Evolutionary conservation across 2,888 invertebrate species (phyloP), one percentile per base, ranked within the genome.

Genomic region (Cantharis flavilabris): DNA sequence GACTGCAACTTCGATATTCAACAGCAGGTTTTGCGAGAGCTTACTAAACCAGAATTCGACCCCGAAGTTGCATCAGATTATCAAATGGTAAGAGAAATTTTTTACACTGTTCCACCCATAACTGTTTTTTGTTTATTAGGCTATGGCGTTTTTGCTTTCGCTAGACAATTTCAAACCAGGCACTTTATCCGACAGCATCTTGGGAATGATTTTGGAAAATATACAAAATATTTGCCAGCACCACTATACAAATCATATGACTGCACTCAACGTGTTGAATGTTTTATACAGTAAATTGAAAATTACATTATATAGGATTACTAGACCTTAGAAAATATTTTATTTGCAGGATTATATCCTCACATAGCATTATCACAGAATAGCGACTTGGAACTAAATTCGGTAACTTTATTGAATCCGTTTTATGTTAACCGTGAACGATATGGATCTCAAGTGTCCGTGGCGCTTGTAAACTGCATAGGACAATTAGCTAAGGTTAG

Each of bases 401-500:
- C 82, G 33, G 80, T 86, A 62, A 76, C 70, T n/a, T 75, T 86
- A 69, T 75, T 86, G 62, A 74, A 82, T 75, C 83, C 84, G 3
- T 87, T 88, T 83, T 87, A 84, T 79, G 67, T 80, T 10, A 77
- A 83, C 62, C 79, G 80, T 49, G 30, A 77, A 11, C 81, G 81
- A 76, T 89, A 88, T 80, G 89, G 90, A 9, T 86, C 89, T 3
- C 72, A 84, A 14, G 85, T 88, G 20, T 83, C 87, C 20, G 79
- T 87, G n/a, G 84, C 86, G 13, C 85, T 89, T 69, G 81, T 90
- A 3, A 83, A 88, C 23, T 89, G 89, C 72, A 82, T 90, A n/a
- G 84, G 86, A 69, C 80, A 83, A 76, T 84, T 90, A 14, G 84
- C 87, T 70, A 81, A 86, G 83, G 88, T 89, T n/a, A n/a, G 26